Conservation (phyloP, 1,140 invertebrate species). For the Solen grandis region DNA sequence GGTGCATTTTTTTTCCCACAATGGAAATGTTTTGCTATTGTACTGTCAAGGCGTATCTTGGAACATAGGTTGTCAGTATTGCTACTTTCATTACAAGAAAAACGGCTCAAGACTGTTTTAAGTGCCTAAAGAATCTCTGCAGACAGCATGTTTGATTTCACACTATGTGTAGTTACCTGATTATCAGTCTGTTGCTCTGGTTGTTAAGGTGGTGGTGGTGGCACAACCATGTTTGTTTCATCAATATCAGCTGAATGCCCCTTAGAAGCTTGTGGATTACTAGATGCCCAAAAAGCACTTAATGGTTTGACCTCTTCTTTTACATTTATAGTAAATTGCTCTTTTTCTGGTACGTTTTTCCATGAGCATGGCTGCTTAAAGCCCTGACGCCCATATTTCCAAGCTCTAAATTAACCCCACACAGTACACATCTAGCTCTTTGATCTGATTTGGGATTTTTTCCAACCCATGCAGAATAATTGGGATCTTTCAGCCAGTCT, state of each 20-base stretch:
- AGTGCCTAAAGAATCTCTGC: conserved; percentile 45
- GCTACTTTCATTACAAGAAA: conserved; percentile 18
- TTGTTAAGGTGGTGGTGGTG: conserved; percentile 18
- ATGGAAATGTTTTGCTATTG: conserved; percentile 24
- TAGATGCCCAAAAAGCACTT: conserved; percentile 26
- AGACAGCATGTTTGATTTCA: conserved; percentile 17
- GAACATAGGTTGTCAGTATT: conserved; percentile 22
- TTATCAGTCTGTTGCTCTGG: conserved; percentile 24
- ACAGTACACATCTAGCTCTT: conserved; percentile 32
- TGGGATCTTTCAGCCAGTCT: conserved; percentile 28
- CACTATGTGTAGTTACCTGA: conserved; percentile 12
- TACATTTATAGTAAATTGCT: conserved; percentile 28
- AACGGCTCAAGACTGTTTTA: conserved; percentile 15
- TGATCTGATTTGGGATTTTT: conserved; percentile 32
- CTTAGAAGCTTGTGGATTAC: conserved; percentile 9
- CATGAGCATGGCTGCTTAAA: conserved; percentile 32
- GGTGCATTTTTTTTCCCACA: conserved; percentile 47
- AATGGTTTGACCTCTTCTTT: conserved; percentile 5
- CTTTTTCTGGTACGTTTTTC: conserved; percentile 36
- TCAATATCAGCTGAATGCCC: conserved; percentile 8
- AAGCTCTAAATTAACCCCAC: conserved; percentile 30
- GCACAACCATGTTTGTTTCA: conserved; percentile 14
- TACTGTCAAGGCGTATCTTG: conserved; percentile 39
- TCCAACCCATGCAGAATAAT: conserved; percentile 27
- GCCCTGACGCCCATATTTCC: conserved; percentile 37